Conservation (phyloP, 2,113 vertebrate genomes). For the Bagarius yarrelli region DNA sequence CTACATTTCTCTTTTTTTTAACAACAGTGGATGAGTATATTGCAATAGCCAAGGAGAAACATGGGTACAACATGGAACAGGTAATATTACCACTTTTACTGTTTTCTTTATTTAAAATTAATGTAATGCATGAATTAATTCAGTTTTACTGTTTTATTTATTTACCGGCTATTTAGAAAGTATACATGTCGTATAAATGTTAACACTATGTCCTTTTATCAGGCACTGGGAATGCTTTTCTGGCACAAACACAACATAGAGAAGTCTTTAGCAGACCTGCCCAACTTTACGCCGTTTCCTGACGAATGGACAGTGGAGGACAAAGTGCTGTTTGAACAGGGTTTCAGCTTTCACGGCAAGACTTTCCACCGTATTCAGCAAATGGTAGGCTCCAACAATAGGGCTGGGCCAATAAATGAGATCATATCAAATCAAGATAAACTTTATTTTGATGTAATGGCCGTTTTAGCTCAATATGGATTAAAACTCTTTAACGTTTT, state of each 20-base stretch:
- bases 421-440: too few relatives aligned
- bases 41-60: slow-evolving; percentile 91
- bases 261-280: slow-evolving; percentile 91
- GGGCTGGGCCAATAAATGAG: too few relatives aligned
- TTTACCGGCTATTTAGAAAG: neutral
- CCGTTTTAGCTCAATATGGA: too few relatives aligned
- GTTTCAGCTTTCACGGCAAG: slow-evolving; percentile 96
- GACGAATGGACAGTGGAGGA: slow-evolving; percentile 98
- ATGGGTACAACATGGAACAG: slow-evolving; percentile 98
- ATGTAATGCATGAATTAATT: neutral
- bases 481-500: too few relatives aligned
- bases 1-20: slow-evolving; percentile 6
- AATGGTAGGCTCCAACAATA: slow-evolving; percentile 78
- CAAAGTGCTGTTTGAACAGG: slow-evolving; percentile 92
- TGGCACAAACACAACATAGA: slow-evolving; percentile 98
- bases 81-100: slow-evolving; percentile 60
- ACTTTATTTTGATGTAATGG: too few relatives aligned
- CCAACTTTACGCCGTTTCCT: slow-evolving; percentile 95
- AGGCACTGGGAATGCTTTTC: slow-evolving; percentile 97
- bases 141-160: neutral
- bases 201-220: slow-evolving; percentile 22
- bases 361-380: slow-evolving; percentile 96
- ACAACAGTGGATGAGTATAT: slow-evolving; percentile 93
- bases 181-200: neutral
- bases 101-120: neutral